Base-by-base conservation (phyloP, 2,797 vertebrate species). In the Coranthus polyacanthus region DNA sequence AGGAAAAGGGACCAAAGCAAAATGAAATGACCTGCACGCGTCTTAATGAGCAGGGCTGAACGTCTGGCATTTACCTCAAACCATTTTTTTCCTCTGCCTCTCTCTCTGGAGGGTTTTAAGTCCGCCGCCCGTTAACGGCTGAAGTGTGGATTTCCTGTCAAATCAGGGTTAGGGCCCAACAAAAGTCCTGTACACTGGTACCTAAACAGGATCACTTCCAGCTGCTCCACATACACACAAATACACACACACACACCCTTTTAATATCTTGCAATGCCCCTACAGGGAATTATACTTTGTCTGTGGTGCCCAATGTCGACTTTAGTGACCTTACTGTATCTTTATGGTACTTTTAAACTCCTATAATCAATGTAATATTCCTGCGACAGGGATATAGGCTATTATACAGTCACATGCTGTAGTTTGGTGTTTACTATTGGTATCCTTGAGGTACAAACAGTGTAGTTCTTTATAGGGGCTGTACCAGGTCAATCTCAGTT, bases 101-200 rank as follows among this genome's bases (percentile, higher is more conserved):
- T 75, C 82, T 90, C 92, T 92, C 92, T 83, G 74, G 91, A 89
- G 92, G 79, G 86, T 86, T 88, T 90, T 92, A 88, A 91, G 85
- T 78, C 81, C 52, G 58, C 86, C 64, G 72, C 86, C 86, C 81
- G 83, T 92, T 94, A 92, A 94, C 87, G 88, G 89, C 87, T 91
- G 68, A 92, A 93, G 90, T 93, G 92, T 92, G 90, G 92, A 93
- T 93, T 94, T 94, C 92, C 92, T 93, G 92, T 89, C 84, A 89
- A 93, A 85, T 90, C 81, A 83, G 87, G 88, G 92, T 90, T 87
- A 87, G 81, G 80, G 89, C 84, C 89, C 88, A 91, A 90, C 91
- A 92, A 91, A 90, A 86, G 85, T 80, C 81, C 81, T 43, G 68
- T 81, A 68, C 61, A 69, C 68, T 79, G 80, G 88, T 89, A 89